phyloP scores from a whole-genome alignment of 1,140 invertebrate genomes.

The Bombus difficillimus region DNA sequence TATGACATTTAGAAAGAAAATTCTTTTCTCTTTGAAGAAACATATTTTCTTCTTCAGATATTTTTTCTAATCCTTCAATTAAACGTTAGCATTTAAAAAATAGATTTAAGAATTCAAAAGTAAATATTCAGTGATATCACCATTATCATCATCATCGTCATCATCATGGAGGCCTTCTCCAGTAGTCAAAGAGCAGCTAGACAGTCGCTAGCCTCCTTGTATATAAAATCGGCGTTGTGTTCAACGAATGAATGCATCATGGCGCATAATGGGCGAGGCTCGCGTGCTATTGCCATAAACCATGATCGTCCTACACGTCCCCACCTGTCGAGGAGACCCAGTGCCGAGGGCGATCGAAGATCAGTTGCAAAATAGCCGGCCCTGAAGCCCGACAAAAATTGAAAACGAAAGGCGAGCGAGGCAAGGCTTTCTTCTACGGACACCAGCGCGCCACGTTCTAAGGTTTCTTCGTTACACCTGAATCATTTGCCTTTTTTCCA shows the following conservation, averaged over 20 bases:
- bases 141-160: neutral
- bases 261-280: constrained; percentile 77
- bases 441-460: neutral
- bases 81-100: neutral
- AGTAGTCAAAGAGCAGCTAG: constrained; percentile 32
- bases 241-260: constrained; percentile 69
- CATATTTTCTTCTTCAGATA: no score
- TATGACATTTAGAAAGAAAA: neutral
- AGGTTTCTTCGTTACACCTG: constrained; percentile 24
- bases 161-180: constrained; percentile 20
- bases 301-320: constrained; percentile 79
- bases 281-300: constrained; percentile 76
- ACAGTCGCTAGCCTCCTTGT: constrained; percentile 49
- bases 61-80: no score
- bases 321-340: constrained; percentile 75
- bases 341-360: constrained; percentile 60
- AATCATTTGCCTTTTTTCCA: constrained; percentile 19
- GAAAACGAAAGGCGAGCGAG: constrained; percentile 42
- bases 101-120: neutral
- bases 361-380: constrained; percentile 72
- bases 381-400: constrained; percentile 43
- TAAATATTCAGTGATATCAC: constrained; percentile 13
- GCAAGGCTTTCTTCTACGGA: constrained; percentile 39
- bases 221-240: constrained; percentile 61
- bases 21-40: neutral